Evolutionary conservation across 2,888 invertebrate species (phyloP), one percentile per base, ranked within the genome.

Genomic region (Andrena dorsata): DNA sequence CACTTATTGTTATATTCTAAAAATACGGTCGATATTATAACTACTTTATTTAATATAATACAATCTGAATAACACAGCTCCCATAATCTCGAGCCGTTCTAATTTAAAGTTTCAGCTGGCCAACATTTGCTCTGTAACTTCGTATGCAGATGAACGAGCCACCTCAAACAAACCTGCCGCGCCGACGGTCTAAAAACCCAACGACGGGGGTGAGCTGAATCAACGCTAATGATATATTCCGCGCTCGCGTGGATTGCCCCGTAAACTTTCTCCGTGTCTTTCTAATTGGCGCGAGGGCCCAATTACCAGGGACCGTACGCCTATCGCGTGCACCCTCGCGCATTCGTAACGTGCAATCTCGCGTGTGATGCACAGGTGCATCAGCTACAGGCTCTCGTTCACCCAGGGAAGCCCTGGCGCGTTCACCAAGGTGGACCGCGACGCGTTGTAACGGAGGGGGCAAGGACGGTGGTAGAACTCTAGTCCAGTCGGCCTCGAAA

Each of bases 401-500:
- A 71, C 64, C 32, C 28, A n/a, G 35, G 64, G 49, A 65, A 61
- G 60, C 51, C 41, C n/a, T 20, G 49, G 56, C 20, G 13, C 41
- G 41, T 41, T 41, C 41, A 16, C 16, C 41, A 41, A 41, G 41
- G 41, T 51, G 51, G 51, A 51, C 51, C 68, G 69, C 28, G 66
- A 58, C 47, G 64, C 68, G 47, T 28, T 65, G 35, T 74, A 80
- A 86, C 85, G 70, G 83, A 41, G 41, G 73, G 81, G 78, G 83
- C 81, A 80, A 86, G 82, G 80, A 80, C 81, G 77, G 60, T 35
- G 68, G 56, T 26, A 56, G 79, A 73, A 77, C 84, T 85, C 88
- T 88, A 90, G 90, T 88, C 90, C 86, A 85, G 90, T 87, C 90
- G 91, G 88, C 91, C 91, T 91, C 91, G 91, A 90, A 91, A 91